Evolutionary conservation across 1,140 invertebrate genomes (phyloP).

Genomic region (Temnothorax longispinosus): DNA sequence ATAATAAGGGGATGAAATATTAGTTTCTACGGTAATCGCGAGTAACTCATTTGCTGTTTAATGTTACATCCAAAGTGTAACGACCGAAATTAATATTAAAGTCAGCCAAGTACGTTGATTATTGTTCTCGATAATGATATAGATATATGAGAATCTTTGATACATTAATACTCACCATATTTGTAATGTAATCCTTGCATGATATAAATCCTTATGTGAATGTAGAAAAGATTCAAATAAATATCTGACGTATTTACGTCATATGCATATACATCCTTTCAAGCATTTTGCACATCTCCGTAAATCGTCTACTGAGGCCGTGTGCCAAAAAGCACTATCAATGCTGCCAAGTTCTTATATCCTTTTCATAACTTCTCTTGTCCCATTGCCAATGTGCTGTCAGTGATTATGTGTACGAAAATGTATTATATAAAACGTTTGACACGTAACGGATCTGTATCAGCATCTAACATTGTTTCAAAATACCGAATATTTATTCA

Average conservation of each 20-base stretch:
- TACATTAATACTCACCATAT: neutral
- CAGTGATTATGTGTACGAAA: neutral
- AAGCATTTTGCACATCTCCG: neutral
- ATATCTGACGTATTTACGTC: neutral
- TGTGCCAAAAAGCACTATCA: conserved; percentile 31
- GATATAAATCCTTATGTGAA: neutral
- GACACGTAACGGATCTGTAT: neutral
- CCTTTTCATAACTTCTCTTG: neutral
- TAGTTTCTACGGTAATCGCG: neutral
- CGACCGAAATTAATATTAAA: neutral
- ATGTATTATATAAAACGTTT: neutral
- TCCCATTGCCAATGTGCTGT: conserved; percentile 14
- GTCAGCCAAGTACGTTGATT: neutral
- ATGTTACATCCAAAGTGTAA: neutral
- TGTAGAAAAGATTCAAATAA: neutral
- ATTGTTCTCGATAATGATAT: neutral
- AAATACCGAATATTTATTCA: neutral
- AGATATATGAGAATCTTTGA: neutral
- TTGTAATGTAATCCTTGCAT: neutral
- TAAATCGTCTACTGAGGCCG: neutral
- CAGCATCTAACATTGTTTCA: neutral
- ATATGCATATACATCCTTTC: neutral
- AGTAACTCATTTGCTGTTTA: neutral
- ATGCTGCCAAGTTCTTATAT: conserved; percentile 20
- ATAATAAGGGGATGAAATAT: conserved; percentile 33